These are phyloP conservation scores for Camponotus pennsylvanicus DNA, from an alignment of 1,140 invertebrate species.

Conservation along the genomic window DNA sequence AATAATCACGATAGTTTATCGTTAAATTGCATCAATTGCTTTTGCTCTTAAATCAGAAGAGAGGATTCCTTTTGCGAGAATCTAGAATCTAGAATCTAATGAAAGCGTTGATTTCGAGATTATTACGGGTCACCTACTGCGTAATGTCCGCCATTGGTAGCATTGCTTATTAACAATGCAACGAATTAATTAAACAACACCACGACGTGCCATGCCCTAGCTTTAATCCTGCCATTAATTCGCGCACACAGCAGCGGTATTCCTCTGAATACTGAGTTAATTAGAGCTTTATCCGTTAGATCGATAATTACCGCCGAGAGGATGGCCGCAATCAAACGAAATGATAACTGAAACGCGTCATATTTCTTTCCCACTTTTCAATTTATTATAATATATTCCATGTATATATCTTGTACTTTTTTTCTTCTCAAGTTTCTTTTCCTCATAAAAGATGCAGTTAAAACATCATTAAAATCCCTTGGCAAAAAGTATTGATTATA, in stretches of 20 bases:
- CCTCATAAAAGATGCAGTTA: too few species aligned
- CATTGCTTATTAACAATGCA: slow-evolving; percentile 25
- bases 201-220: not conserved
- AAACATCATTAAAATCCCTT: not conserved
- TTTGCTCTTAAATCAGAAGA: not conserved
- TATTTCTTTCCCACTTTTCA: not conserved
- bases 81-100: not conserved
- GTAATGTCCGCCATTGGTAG: not conserved
- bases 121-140: not conserved
- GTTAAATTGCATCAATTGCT: not conserved
- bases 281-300: slow-evolving; percentile 44
- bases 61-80: too few species aligned
- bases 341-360: not conserved
- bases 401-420: not conserved
- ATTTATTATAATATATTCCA: not conserved
- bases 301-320: slow-evolving; percentile 42
- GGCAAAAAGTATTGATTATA: too few species aligned
- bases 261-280: slow-evolving; percentile 36
- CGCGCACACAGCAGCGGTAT: not conserved
- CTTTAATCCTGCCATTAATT: slow-evolving; percentile 51
- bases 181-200: slow-evolving; percentile 53
- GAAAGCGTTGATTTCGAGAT: not conserved
- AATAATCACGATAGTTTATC: too few species aligned
- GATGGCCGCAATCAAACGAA: not conserved
- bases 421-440: not conserved